Percentiles rank a stretch among this genome's conserved stretches.
Evolutionary conservation across 1,140 invertebrate genomes (phyloP).

Genomic region (Heliconius congener): DNA sequence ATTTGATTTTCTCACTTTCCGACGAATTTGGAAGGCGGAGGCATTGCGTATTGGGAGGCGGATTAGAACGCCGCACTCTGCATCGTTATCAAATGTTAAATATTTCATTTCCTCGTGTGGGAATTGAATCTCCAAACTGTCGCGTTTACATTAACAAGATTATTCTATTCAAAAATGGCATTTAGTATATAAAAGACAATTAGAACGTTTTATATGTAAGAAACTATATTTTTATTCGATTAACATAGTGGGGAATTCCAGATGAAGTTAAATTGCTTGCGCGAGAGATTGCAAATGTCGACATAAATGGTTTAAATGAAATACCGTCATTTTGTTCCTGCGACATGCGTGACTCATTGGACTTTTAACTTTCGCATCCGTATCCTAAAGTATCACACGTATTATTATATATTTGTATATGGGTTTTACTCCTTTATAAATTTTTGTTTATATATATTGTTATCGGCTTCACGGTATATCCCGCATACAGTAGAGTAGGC

Average conservation of each 20-base stretch:
- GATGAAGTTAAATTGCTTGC: conserved; percentile 1
- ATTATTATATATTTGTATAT: background rate
- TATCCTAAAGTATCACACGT: conserved; percentile 13
- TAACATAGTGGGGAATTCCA: background rate
- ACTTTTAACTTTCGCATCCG: conserved; percentile 40
- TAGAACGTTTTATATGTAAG: background rate
- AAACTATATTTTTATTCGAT: background rate
- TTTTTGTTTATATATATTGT: background rate
- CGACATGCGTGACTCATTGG: conserved; percentile 37
- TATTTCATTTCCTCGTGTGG: too few relatives aligned
- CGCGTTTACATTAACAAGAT: too few relatives aligned
- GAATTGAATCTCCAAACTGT: too few relatives aligned
- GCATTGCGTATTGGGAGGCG: too few relatives aligned
- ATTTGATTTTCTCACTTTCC: too few relatives aligned
- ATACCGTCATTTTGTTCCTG: conserved; percentile 7
- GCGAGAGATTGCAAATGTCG: conserved; percentile 2
- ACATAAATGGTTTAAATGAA: conserved; percentile 2
- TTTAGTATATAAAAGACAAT: background rate
- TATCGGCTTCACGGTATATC: too few relatives aligned
- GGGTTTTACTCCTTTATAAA: background rate
- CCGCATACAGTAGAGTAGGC: too few relatives aligned
- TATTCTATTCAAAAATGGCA: background rate
- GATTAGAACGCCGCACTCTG: too few relatives aligned
- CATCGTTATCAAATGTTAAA: too few relatives aligned
- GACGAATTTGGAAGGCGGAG: too few relatives aligned